These are phyloP conservation scores for Oceanodroma tethys DNA, from an alignment of 2,113 vertebrate species.

Conservation along the genomic window DNA sequence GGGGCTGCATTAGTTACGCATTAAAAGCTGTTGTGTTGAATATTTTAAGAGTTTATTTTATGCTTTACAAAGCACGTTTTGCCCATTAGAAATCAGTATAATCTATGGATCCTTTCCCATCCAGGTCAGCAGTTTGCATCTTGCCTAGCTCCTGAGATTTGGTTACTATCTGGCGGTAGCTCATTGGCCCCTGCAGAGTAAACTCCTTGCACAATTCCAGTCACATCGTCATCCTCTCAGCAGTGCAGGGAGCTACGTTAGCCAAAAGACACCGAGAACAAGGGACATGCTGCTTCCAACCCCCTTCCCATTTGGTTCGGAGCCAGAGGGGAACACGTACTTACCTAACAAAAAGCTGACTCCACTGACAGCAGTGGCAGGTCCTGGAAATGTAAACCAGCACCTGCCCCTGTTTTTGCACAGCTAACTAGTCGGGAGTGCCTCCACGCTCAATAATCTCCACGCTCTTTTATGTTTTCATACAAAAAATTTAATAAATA, in stretches of 20 bases:
- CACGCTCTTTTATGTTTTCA: conserved; percentile 85
- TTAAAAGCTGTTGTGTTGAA: background rate
- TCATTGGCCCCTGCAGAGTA: background rate
- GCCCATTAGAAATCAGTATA: background rate
- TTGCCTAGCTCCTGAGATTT: conserved; percentile 7
- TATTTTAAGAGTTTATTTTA: background rate
- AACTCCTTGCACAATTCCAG: background rate
- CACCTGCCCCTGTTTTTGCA: background rate
- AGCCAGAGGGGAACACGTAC: background rate
- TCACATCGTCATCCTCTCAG: background rate
- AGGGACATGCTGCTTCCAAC: background rate
- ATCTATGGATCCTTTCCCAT: conserved; percentile 36
- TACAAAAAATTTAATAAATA: conserved; percentile 99
- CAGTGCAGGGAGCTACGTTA: background rate
- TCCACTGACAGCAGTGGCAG: background rate
- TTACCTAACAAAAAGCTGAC: background rate
- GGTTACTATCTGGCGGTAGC: background rate
- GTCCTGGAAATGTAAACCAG: background rate
- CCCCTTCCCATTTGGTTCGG: accelerated
- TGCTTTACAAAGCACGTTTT: conserved; percentile 12
- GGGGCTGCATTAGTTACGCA: background rate
- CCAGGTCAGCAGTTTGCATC: conserved; percentile 42
- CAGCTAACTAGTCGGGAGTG: background rate
- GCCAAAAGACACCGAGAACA: background rate
- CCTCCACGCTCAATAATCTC: conserved; percentile 68